These are phyloP conservation scores for Myripristis jacobus DNA, from an alignment of 2,797 vertebrate species.

Conservation along the genomic window DNA sequence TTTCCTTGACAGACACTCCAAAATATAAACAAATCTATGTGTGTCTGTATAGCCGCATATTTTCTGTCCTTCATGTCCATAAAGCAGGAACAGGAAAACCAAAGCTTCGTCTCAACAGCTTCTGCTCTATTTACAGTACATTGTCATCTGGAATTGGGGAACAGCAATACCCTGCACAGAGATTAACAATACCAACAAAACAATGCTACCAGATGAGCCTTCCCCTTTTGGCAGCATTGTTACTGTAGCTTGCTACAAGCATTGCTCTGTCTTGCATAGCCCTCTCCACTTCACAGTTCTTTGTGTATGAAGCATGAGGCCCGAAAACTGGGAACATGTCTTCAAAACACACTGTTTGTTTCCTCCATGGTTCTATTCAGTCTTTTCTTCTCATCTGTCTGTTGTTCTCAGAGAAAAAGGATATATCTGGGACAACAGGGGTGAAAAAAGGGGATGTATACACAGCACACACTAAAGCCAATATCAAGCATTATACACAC, in stretches of 20 bases:
- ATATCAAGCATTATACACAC: slow-evolving; percentile 73
- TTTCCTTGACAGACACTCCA: not conserved
- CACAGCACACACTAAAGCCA: slow-evolving; percentile 68
- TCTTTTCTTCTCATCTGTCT: slow-evolving; percentile 44
- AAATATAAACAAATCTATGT: slow-evolving; percentile 8
- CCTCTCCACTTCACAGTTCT: slow-evolving; percentile 45
- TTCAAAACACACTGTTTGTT: slow-evolving; percentile 65
- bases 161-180: slow-evolving; percentile 49
- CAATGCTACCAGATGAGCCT: slow-evolving; percentile 61
- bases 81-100: slow-evolving; percentile 44
- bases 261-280: slow-evolving; percentile 34
- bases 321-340: slow-evolving; percentile 48
- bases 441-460: slow-evolving; percentile 63
- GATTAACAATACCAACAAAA: slow-evolving; percentile 66
- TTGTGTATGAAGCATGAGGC: slow-evolving; percentile 47
- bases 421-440: slow-evolving; percentile 64
- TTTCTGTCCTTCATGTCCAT: slow-evolving; percentile 34
- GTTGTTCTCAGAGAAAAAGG: slow-evolving; percentile 43
- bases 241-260: slow-evolving; percentile 51
- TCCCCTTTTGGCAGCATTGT: slow-evolving; percentile 61
- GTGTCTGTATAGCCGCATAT: slow-evolving; percentile 20
- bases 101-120: slow-evolving; percentile 42
- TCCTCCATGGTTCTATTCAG: slow-evolving; percentile 59
- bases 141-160: slow-evolving; percentile 36
- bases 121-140: slow-evolving; percentile 57